Base-by-base conservation (phyloP, 64 coral and sea anemone genomes). In the Porites lutea region DNA sequence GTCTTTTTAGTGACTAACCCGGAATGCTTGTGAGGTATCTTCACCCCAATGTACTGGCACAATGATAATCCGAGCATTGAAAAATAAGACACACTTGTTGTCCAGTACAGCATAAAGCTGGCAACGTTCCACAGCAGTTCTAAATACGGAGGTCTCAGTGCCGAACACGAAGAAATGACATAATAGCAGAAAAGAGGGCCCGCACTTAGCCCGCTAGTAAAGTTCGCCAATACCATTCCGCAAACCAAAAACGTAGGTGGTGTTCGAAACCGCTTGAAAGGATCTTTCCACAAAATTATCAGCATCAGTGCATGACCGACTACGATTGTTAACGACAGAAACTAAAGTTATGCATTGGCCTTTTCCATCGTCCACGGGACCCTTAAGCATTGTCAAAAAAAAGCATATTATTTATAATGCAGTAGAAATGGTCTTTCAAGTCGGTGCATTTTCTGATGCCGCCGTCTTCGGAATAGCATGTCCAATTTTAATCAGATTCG, bases 61-160 rank as follows among this genome's bases (percentile, higher is more conserved):
- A 84, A n/a, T n/a, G 81, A 84, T 11, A 84, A 69, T 23, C 81
- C 81, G 46, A 84, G 81, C 81, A 84, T 84, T 13, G 81, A 84
- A n/a, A 84, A 51, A 5, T 84, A 84, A 3, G 81, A 84, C 44
- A 84, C 81, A 63, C 81, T 84, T 48, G 81, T 84, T 47, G 81
- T 68, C 81, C 81, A 84, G 20, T 84, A 84, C 8, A 69, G 63
- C 15, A 84, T 2, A n/a, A 84, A 68, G 45, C 46, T 23, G 46
- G 43, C 81, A 18, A 63, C 18, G 45, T 84, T 84, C 20, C 46
- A 51, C 49, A 69, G 4, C 5, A 11, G 67, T 20, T 52, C 20
- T 43, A 44, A 22, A n/a, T 65, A 8, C 13, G 61, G 22, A 8
- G 52, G 6, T 11, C 51, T 52, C 19, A 84, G 14, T 20, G 19